These are phyloP conservation scores for Lagocephalus sceleratus DNA, from an alignment of 2,797 vertebrate genomes.

Conservation along the genomic window DNA sequence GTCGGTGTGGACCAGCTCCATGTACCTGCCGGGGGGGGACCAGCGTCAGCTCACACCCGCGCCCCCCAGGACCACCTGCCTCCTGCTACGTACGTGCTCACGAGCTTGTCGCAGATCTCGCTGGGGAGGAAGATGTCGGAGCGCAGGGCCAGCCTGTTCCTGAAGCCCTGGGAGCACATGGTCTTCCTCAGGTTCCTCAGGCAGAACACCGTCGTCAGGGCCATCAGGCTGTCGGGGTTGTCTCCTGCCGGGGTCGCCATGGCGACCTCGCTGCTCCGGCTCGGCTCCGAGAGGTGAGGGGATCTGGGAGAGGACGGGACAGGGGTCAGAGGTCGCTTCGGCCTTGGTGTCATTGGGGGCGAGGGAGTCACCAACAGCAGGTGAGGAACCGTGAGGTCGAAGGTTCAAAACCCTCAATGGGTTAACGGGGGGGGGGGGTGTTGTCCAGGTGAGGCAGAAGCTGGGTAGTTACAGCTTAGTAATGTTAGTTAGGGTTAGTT, in stretches of 20 bases:
- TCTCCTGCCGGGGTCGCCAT: conserved; percentile 94
- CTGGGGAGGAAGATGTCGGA: conserved; percentile 95
- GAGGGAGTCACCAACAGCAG: too few species aligned
- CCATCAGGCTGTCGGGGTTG: conserved; percentile 91
- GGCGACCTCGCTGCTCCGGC: conserved; percentile 44
- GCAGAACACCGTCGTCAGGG: conserved; percentile 89
- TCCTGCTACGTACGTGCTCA: conserved; percentile 83
- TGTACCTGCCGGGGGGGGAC: conserved; percentile 77
- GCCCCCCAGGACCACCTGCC: background rate
- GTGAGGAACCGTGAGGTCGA: too few species aligned
- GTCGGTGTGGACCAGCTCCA: conserved; percentile 91
- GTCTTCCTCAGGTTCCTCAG: conserved; percentile 92
- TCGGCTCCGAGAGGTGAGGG: conserved; percentile 44
- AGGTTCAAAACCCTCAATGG: too few species aligned
- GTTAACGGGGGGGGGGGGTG: too few species aligned
- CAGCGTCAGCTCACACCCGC: background rate
- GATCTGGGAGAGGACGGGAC: conserved; percentile 16
- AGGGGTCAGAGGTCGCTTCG: conserved; percentile 6
- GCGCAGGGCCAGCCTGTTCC: conserved; percentile 84
- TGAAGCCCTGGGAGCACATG: conserved; percentile 89
- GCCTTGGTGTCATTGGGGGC: too few species aligned
- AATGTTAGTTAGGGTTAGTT: too few species aligned
- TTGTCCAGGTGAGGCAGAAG: too few species aligned
- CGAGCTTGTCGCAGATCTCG: conserved; percentile 95
- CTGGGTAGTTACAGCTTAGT: too few species aligned